Evolutionary conservation across 2,113 vertebrate species (phyloP).

Genomic region (Protobothrops mucrosquamatus): DNA sequence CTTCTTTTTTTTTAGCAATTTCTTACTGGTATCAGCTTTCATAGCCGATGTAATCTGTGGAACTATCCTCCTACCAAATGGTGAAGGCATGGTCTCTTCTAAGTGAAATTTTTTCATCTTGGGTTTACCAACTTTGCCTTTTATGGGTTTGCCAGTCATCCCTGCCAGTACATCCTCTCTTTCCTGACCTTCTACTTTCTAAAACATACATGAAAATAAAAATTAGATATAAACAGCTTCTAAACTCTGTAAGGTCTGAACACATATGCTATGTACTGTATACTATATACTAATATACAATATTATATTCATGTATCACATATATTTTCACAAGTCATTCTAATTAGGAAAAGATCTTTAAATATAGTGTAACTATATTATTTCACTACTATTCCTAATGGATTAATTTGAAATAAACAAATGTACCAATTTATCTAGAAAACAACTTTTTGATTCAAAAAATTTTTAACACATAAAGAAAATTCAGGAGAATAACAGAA

Average conservation of each 20-base stretch:
- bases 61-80: slow-evolving; percentile 88
- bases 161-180: slow-evolving; percentile 82
- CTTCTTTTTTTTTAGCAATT: slow-evolving; percentile 93
- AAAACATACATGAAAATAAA: slow-evolving; percentile 41
- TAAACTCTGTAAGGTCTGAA: background rate
- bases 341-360: background rate
- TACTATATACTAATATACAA: background rate
- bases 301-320: background rate
- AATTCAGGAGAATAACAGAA: background rate
- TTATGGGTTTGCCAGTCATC: slow-evolving; percentile 84
- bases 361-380: background rate
- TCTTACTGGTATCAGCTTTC: slow-evolving; percentile 90
- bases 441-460: background rate
- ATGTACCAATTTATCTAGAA: background rate
- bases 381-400: background rate
- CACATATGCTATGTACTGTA: background rate
- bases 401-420: background rate
- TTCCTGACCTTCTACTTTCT: slow-evolving; percentile 88
- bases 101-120: slow-evolving; percentile 92
- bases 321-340: background rate
- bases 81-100: slow-evolving; percentile 93
- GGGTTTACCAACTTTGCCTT: slow-evolving; percentile 97
- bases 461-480: background rate
- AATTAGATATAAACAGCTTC: background rate
- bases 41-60: slow-evolving; percentile 86